Evolutionary conservation across 2,888 invertebrate genomes (phyloP), one percentile per base, ranked within the genome.

Genomic region (Chloroclysta siterata): DNA sequence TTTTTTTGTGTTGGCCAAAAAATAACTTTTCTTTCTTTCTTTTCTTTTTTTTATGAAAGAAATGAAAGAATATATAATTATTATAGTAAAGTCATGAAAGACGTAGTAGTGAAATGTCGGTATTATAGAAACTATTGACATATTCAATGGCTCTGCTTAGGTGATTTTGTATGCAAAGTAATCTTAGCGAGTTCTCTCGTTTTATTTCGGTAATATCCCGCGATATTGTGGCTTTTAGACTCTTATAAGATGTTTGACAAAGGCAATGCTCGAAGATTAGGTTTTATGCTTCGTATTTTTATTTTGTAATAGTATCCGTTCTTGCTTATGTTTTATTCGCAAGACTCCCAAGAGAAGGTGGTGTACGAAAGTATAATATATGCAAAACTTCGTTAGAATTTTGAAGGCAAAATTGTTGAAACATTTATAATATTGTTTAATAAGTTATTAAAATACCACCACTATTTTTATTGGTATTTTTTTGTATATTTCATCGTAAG

Each of bases 121-220:
- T 7, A 4, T 29, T 11, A 28, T 48, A 56, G 56, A 39, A 39
- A 56, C 56, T 48, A 41, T 11, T 0, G 28, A 1, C 5, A 3
- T 5, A 39, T 22, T 46, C 56, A 14, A 13, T 14, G 48, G 22
- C 41, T 13, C 59, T 58, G 57, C 64, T 64, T 55, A 61, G 67
- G 66, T 64, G 69, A 66, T 69, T 64, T 62, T 63, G 50, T 66
- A 64, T 66, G 64, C 69, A 69, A 69, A 69, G 66, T 69, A 64
- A 69, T 69, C 66, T 69, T 69, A 44, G 59, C 62, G 59, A 63
- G 65, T 66, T 61, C 48, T 64, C 61, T 61, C 60, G 55, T 67
- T 67, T 67, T 69, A 66, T 69, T 66, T 66, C 53, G 53, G 60
- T 62, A 58, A 63, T 69, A 66, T 57, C 50, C 58, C 22, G 52